Evolutionary conservation across 2,113 vertebrate species (phyloP).

Genomic region (Neofelis nebulosa): DNA sequence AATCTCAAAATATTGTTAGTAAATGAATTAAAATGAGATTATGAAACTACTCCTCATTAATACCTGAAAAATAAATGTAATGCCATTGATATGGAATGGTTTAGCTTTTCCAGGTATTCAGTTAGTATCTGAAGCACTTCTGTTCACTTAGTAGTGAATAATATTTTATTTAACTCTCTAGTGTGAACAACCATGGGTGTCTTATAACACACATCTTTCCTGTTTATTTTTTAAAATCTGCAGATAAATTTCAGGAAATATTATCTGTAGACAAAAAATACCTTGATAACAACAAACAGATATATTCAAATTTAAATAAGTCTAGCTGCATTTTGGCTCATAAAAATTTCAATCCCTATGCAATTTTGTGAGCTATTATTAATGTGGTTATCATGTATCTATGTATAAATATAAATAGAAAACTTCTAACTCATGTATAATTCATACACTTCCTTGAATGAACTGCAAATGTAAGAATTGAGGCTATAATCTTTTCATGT

Average conservation of each 20-base stretch:
- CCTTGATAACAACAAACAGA: not conserved
- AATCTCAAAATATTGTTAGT: not conserved
- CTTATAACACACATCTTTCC: not conserved
- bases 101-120: not conserved
- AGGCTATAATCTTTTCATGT: not conserved
- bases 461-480: not conserved
- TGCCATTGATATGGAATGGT: not conserved
- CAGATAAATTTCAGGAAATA: not conserved
- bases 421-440: not conserved
- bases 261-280: not conserved
- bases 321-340: not conserved
- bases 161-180: not conserved
- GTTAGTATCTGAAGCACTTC: not conserved
- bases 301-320: not conserved
- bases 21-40: not conserved
- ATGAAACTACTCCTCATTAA: not conserved
- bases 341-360: slow-evolving; percentile 10
- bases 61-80: not conserved
- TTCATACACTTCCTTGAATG: not conserved
- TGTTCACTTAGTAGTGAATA: not conserved
- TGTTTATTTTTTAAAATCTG: not conserved
- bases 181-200: not conserved
- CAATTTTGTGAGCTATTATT: slow-evolving; percentile 24
- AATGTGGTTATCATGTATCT: not conserved
- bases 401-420: not conserved